Conservation (phyloP, 1,140 invertebrate genomes). For the Branchinecta lindahli region DNA sequence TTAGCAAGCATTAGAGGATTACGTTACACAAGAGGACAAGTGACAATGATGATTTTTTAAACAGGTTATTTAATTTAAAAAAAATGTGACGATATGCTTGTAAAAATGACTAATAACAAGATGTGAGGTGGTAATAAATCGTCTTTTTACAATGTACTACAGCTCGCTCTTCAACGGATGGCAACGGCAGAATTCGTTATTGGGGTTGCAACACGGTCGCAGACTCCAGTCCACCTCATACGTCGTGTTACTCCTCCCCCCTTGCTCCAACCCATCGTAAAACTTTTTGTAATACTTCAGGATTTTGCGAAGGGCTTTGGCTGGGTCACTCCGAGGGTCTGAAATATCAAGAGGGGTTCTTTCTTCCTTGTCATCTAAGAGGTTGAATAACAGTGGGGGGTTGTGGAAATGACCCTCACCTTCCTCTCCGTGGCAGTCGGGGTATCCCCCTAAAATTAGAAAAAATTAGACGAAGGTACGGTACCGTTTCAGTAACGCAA, state of each 20-base stretch:
- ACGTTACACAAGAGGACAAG: no score
- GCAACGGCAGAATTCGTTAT: neutral
- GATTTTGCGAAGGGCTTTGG: neutral
- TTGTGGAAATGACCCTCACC: conserved; percentile 14
- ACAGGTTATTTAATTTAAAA: no score
- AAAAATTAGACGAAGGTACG: neutral
- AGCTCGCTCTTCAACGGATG: neutral
- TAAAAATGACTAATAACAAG: no score
- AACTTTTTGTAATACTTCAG: neutral
- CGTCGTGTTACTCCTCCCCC: neutral
- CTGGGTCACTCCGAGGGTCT: neutral
- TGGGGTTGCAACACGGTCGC: neutral
- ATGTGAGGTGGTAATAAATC: no score
- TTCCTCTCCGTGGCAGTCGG: conserved; percentile 17
- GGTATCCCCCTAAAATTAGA: conserved; percentile 15
- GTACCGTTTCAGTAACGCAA: no score
- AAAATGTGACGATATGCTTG: no score
- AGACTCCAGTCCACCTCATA: neutral
- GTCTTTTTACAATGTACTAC: no score
- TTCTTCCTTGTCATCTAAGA: conserved; percentile 20
- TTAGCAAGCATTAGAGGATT: no score
- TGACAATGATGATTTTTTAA: no score
- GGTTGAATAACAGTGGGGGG: conserved; percentile 21
- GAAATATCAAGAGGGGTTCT: conserved; percentile 15
- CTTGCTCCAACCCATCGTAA: neutral